Percentiles rank a stretch among this genome's conserved stretches.
These are phyloP conservation scores for Reticulitermes lucifugus DNA, from an alignment of 2,888 invertebrate genomes.

Conservation along the genomic window DNA sequence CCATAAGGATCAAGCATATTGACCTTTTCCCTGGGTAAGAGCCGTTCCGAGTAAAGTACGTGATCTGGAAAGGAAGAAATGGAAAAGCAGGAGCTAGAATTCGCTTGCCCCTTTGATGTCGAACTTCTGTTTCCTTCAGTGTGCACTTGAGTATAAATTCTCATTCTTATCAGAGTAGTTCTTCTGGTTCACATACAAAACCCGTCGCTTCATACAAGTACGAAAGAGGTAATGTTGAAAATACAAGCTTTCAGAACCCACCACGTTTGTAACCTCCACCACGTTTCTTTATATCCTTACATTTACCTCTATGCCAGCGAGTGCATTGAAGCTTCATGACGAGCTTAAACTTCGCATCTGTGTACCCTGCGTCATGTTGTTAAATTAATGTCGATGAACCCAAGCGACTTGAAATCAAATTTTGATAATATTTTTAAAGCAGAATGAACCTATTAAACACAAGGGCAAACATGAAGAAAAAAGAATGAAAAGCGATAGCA, in stretches of 20 bases:
- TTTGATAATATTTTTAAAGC: too few species aligned
- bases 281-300: too few species aligned
- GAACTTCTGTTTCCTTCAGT: neutral
- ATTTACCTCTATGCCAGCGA: too few species aligned
- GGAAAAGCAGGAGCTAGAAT: neutral
- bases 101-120: neutral
- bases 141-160: neutral
- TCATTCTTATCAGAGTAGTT: neutral
- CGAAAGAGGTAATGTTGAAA: neutral
- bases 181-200: neutral
- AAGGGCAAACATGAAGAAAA: too few species aligned
- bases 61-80: slow-evolving; percentile 13
- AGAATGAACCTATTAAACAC: too few species aligned
- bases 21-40: neutral
- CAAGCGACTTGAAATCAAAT: too few species aligned
- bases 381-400: too few species aligned
- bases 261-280: neutral
- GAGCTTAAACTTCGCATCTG: too few species aligned
- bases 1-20: neutral
- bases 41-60: neutral
- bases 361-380: too few species aligned
- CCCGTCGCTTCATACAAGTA: neutral
- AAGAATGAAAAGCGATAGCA: too few species aligned
- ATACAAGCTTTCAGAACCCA: neutral
- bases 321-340: too few species aligned